Base-by-base conservation (phyloP, 2,888 invertebrate genomes). In the Pocota personata region DNA sequence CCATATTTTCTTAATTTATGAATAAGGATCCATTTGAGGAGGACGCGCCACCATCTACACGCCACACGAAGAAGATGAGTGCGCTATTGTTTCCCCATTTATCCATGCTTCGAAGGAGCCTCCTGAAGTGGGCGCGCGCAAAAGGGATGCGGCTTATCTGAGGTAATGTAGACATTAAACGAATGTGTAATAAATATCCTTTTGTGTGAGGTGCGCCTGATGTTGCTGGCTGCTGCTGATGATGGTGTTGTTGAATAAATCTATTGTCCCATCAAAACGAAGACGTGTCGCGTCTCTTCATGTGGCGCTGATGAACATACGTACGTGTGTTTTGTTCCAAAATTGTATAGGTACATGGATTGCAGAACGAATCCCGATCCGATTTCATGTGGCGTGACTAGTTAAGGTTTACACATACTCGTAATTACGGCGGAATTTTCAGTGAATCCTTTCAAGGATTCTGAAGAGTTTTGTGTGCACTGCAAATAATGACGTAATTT, bases 1-100 rank as follows among this genome's bases (percentile, higher is more conserved):
- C 72, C 79, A 73, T 83, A 79, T 83, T 83, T 79, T 73, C 79
- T 83, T 83, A 83, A 83, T 79, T 83, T 79, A 79, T 83, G 83
- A 83, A 83, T 79, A 78, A 83, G 73, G 60, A 78, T 67, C 66
- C 72, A 72, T 78, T 83, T 32, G 46, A 62, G 60, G 73, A 55
- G 14, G 48, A 30, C 30, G 46, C 67, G 50, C 50, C 27, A 46
- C 27, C 48, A 60, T 12, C 32, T 14, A 50, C 14, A 4, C 3
- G n/a, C n/a, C 35, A 10, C 16, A 16, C 30, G 14, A 21, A 69
- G 46, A 48, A 57, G 71, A 71, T 77, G 82, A 77, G 77, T 82
- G 40, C 58, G 64, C 64, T 72, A 82, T 82, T 82, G 82, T 82
- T 77, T 82, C 77, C 52, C 27, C 72, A 77, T 82, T 77, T 72